Evolutionary conservation across 2,888 invertebrate genomes (phyloP), one percentile per base, ranked within the genome.

Genomic region (Pheosia tremula): DNA sequence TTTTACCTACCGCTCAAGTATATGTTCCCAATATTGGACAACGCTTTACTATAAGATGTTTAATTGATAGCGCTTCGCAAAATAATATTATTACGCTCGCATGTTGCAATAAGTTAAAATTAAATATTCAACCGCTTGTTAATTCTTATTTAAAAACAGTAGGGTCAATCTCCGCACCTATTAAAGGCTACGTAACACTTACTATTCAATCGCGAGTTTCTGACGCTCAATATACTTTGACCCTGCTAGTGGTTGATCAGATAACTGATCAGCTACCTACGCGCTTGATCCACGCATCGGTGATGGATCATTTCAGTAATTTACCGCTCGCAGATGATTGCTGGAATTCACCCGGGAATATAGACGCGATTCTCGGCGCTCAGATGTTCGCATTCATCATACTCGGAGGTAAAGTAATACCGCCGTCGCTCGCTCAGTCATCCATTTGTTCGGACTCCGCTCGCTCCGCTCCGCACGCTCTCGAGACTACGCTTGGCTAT

Each of bases 251-350:
- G 10, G 45, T 54, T 6, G 54, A 59, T 47, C 43, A 59, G 10
- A 59, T 59, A 9, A 54, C 59, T n/a, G 47, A 59, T 37, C 9
- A 37, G 38, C 7, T 59, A n/a, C 59, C 59, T 36, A 54, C 59
- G 1, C 36, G 9, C 11, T 11, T 37, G 9, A 24, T 59, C 6
- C n/a, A 45, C 13, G 5, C 45, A 47, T 45, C 59, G 9, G 9
- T 54, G 11, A 47, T 53, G 43, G 37, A 59, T 7, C 10, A 54
- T 53, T 54, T 59, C 38, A 10, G 8, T 3, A 11, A 38, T n/a
- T 45, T 59, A 45, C 54, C 54, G 39, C 54, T 59, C 10, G 59
- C 59, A 10, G 59, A 59, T 47, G 45, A 24, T 3, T 54, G 36
- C n/a, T 59, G 59, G 59, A 45, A 41, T 24, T 52, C 53, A 9